phyloP scores from a whole-genome alignment of 2,888 invertebrate species.

The Eupeodes latifasciatus region DNA sequence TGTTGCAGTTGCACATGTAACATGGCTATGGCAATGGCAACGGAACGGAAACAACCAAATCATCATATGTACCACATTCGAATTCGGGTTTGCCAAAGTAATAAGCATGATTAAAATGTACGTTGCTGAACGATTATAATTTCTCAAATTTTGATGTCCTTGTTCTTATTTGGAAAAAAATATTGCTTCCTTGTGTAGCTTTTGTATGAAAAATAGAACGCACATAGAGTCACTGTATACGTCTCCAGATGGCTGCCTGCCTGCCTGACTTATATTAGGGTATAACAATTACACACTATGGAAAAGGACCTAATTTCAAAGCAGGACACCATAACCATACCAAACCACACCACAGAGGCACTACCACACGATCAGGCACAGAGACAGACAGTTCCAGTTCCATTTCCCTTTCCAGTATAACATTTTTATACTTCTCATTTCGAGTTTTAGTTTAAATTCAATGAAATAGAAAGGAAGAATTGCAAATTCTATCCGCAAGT shows the following conservation, averaged over 20 bases:
- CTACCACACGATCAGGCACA: not conserved
- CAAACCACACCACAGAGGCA: not conserved
- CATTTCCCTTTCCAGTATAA: not conserved
- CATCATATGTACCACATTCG: not conserved
- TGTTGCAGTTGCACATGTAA: too few relatives aligned
- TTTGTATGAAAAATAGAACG: constrained; percentile 14
- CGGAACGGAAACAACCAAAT: not conserved
- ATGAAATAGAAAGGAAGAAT: constrained; percentile 62
- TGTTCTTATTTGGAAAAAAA: constrained; percentile 1
- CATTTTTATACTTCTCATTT: not conserved
- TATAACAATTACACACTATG: constrained; percentile 16
- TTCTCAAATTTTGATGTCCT: constrained; percentile 31
- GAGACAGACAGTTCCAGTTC: constrained; percentile 19
- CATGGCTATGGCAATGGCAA: not conserved
- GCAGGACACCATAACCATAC: not conserved
- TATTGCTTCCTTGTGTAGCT: not conserved
- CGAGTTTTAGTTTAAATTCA: constrained; percentile 36
- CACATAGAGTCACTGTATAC: not conserved
- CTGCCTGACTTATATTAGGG: constrained; percentile 5
- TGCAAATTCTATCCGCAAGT: constrained; percentile 60
- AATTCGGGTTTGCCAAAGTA: constrained; percentile 41
- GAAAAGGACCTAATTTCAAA: constrained; percentile 45
- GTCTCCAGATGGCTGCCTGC: too few relatives aligned
- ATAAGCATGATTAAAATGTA: constrained; percentile 55
- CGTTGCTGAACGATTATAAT: constrained; percentile 40